Evolutionary conservation across 2,797 vertebrate species (phyloP).

Genomic region (Xiphophorus birchmanni): DNA sequence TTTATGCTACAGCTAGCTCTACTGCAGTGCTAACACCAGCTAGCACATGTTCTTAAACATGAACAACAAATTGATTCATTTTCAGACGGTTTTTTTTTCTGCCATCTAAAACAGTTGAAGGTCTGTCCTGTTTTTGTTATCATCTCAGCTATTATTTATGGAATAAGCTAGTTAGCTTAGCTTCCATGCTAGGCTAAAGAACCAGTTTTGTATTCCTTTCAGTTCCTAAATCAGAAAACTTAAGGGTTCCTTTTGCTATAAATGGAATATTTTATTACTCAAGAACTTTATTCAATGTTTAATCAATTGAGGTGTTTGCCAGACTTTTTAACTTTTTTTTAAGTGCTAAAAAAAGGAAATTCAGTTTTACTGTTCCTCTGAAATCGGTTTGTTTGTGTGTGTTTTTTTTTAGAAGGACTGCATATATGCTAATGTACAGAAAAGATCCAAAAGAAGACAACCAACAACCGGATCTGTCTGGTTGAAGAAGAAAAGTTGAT

Average conservation of each 20-base stretch:
- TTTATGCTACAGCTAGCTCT: background rate
- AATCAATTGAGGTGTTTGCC: background rate
- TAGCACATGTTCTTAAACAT: background rate
- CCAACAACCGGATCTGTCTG: slow-evolving; percentile 24
- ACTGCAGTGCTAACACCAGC: background rate
- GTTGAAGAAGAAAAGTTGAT: slow-evolving; percentile 29
- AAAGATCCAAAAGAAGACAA: slow-evolving; percentile 22
- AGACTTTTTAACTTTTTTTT: background rate
- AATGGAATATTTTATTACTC: background rate
- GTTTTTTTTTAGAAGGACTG: slow-evolving; percentile 35
- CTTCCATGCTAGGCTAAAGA: background rate
- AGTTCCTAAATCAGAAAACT: background rate
- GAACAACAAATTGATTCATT: background rate
- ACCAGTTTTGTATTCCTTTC: background rate
- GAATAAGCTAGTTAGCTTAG: background rate
- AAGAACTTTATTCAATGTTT: background rate
- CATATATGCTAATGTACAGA: slow-evolving; percentile 81
- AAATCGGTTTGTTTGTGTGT: background rate
- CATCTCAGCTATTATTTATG: background rate
- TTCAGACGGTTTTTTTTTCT: background rate
- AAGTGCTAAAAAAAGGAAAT: background rate
- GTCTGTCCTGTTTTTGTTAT: background rate
- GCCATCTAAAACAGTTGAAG: background rate
- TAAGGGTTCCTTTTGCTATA: background rate
- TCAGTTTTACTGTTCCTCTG: background rate